These are phyloP conservation scores for Sebastes jordani DNA, from an alignment of 2,797 vertebrate species.

Conservation along the genomic window DNA sequence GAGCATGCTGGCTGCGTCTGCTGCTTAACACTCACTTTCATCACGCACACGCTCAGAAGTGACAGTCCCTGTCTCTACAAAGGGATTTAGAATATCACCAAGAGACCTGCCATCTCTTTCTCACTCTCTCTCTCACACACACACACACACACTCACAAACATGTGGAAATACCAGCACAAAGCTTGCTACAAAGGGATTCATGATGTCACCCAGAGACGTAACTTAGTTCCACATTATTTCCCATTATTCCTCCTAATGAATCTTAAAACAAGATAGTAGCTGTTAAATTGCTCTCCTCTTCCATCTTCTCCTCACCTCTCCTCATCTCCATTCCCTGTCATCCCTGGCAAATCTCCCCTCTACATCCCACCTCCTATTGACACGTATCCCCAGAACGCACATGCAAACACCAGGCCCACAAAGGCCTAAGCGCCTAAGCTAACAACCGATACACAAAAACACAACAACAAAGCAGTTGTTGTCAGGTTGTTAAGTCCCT, in stretches of 20 bases:
- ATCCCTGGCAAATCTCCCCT: conserved; percentile 63
- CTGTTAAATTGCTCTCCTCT: conserved; percentile 61
- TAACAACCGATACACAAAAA: conserved; percentile 81
- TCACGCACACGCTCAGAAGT: conserved; percentile 85
- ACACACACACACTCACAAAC: conserved; percentile 41
- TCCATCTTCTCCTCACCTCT: conserved; percentile 49
- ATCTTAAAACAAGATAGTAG: conserved; percentile 83
- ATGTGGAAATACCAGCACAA: conserved; percentile 63
- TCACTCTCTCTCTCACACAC: conserved; percentile 11
- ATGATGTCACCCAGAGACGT: conserved; percentile 81
- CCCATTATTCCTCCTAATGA: conserved; percentile 85
- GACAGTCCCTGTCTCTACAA: conserved; percentile 85
- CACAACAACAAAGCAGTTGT: conserved; percentile 78
- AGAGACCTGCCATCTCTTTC: conserved; percentile 80
- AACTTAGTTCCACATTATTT: conserved; percentile 82
- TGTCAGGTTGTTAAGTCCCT: conserved; percentile 80
- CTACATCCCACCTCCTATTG: conserved; percentile 52
- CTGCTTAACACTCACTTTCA: conserved; percentile 84
- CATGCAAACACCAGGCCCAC: conserved; percentile 63
- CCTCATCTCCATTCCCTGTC: conserved; percentile 59
- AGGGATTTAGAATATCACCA: conserved; percentile 84
- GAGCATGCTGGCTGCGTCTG: conserved; percentile 75
- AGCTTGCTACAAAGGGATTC: conserved; percentile 74
- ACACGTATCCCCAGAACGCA: conserved; percentile 63
- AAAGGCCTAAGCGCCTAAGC: conserved; percentile 76